These are phyloP conservation scores for Tachyglossus aculeatus DNA, from an alignment of 2,797 vertebrate genomes.

Conservation along the genomic window DNA sequence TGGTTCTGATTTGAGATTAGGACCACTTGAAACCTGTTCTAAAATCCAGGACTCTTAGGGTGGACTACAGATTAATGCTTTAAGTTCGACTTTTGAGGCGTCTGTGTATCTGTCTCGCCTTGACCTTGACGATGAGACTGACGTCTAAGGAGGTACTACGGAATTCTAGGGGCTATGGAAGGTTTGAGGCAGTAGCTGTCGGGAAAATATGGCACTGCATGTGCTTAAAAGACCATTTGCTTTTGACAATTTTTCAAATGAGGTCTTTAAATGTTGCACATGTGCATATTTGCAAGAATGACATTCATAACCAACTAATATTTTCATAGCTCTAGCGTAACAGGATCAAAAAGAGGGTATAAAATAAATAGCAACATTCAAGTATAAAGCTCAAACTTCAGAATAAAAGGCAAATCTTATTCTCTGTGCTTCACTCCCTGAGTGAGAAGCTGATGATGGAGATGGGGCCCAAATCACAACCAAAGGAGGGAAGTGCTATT, in stretches of 20 bases:
- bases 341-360: background rate
- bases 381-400: background rate
- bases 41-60: too few species aligned
- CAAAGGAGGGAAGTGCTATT: background rate
- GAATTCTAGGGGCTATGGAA: background rate
- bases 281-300: background rate
- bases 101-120: background rate
- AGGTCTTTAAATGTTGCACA: background rate
- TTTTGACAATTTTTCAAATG: background rate
- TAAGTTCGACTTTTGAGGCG: too few species aligned
- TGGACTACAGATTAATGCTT: too few species aligned
- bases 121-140: too few species aligned
- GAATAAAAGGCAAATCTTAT: background rate
- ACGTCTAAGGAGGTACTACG: too few species aligned
- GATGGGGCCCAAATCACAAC: too few species aligned
- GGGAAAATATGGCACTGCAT: background rate
- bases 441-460: background rate
- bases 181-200: background rate
- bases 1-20: too few species aligned
- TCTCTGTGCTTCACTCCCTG: background rate
- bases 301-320: background rate
- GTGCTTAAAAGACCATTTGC: background rate
- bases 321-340: background rate
- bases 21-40: too few species aligned
- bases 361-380: background rate